Evolutionary conservation across 2,113 vertebrate genomes (phyloP), one percentile per base, ranked within the genome.

Genomic region (Tragelaphus strepsiceros): DNA sequence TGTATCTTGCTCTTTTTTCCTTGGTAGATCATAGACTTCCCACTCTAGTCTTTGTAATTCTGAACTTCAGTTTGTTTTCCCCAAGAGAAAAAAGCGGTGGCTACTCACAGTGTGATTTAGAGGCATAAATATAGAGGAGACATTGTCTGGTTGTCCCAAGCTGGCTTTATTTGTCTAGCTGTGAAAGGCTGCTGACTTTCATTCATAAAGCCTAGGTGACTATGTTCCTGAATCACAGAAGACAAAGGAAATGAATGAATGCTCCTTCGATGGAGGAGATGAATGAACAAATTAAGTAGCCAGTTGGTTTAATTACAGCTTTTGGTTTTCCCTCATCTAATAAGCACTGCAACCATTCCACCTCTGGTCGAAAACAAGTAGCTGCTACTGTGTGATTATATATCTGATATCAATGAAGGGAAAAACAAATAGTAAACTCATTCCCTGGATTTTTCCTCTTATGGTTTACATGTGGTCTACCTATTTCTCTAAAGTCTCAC

Each of bases 121-220:
- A 97, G 77, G 74, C 92, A 90, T 9, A 87, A 64, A 81, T 77
- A 97, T 43, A 97, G 94, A 97, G 77, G 71, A 96, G 59, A 94
- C 95, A 91, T 96, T 97, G 97, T 98, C 49, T 97, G 30, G 17
- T 30, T 95, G 74, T 61, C 88, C 53, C 96, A 94, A 92, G 96
- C 88, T 30, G 35, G 85, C 94, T 92, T 92, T 96, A 94, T 97
- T 91, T 71, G 43, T 88, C 49, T 61, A 46, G 64, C 71, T 84
- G 81, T 92, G 77, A 94, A 94, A 96, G 81, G 16, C 91, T 81
- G 67, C 91, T 32, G 43, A 64, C 81, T 91, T 94, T 93, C 96
- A 97, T 97, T 97, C 97, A 97, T 94, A 96, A 96, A 97, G 85
- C 81, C 94, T 74, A 97, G 96, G 96, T 98, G 88, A 92, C 86